Evolutionary conservation across 2,888 invertebrate genomes (phyloP).

Genomic region (Macaria liturata): DNA sequence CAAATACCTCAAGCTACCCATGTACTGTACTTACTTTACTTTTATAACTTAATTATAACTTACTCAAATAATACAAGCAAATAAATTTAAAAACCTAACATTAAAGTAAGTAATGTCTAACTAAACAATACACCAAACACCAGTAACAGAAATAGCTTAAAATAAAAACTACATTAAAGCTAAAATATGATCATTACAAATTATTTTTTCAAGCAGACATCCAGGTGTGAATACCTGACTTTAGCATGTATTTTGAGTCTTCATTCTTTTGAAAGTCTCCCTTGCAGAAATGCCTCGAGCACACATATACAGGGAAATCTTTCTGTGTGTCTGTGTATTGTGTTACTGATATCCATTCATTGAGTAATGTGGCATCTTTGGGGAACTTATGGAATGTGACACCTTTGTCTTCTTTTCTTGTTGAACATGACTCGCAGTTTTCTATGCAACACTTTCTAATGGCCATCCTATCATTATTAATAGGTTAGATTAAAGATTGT

Average conservation of each 20-base stretch:
- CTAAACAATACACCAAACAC: too few species aligned
- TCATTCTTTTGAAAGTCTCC: slow-evolving; percentile 88
- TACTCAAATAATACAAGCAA: too few species aligned
- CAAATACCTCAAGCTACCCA: too few species aligned
- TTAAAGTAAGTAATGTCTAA: too few species aligned
- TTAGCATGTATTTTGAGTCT: slow-evolving; percentile 87
- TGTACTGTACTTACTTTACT: too few species aligned
- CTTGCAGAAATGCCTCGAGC: slow-evolving; percentile 89
- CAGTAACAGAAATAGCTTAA: background rate
- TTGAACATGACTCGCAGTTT: slow-evolving; percentile 85
- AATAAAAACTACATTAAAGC: slow-evolving; percentile 20
- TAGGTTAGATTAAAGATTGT: background rate
- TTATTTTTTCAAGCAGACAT: slow-evolving; percentile 32
- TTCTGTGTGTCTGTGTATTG: slow-evolving; percentile 66
- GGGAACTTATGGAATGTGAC: slow-evolving; percentile 91
- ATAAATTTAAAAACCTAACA: too few species aligned
- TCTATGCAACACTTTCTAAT: slow-evolving; percentile 85
- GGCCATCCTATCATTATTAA: slow-evolving; percentile 75
- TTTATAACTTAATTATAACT: too few species aligned
- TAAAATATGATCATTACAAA: slow-evolving; percentile 20
- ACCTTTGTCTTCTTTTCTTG: slow-evolving; percentile 85
- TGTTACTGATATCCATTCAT: slow-evolving; percentile 87
- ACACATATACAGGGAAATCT: slow-evolving; percentile 79
- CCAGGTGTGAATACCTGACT: slow-evolving; percentile 71
- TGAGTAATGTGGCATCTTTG: slow-evolving; percentile 82